Evolutionary conservation across 23 tunicate genomes (phyloP), one percentile per base, ranked within the genome.

Genomic region (Aplidium turbinatum): DNA sequence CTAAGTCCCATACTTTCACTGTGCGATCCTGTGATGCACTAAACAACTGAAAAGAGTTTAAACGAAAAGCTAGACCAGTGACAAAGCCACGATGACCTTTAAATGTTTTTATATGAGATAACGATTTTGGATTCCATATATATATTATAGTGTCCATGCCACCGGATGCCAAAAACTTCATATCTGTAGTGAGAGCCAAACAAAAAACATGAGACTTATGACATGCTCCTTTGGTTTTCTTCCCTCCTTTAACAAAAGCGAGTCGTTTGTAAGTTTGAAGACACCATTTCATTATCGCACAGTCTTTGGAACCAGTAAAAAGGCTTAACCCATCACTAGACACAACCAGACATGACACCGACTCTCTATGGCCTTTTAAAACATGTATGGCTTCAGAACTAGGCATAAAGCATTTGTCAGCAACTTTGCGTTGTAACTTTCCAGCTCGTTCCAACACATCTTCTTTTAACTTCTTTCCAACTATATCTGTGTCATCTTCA

Each of bases 1-100:
- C 96, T 11, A 89, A 57, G 68, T 95, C 84, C 99, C 99, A 95
- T 0, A 93, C 93, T 48, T 93, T 91, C 35, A 84, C 86, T 35
- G 93, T 78, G 19, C 86, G 78, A 73, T 91, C 97, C 65, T 55
- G 58, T 3, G 91, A 78, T 1, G 75, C 23, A 39, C 84, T 74
- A 48, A 84, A 91, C 1, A 91, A 79, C 58, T 91, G 91, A 46
- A 78, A 85, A 0, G 97, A 83, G 29, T 80, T 80, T 39, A 68
- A 38, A 7, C 91, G 86, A 77, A 89, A 82, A 31, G 85, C 77
- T 24, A 91, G 60, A 20, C 97, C 97, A 58, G 76, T 47, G 5
- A 91, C 86, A 25, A 71, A 33, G 40, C 38, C 72, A 22, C 91
- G 73, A 58, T 91, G 97, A 16, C 97, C 97, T 47, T 71, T 33